A percentile compares a stretch with the other conserved stretches of the same genome.
These are phyloP conservation scores for Fratercula arctica DNA, from an alignment of 2,797 vertebrate species.

Conservation along the genomic window DNA sequence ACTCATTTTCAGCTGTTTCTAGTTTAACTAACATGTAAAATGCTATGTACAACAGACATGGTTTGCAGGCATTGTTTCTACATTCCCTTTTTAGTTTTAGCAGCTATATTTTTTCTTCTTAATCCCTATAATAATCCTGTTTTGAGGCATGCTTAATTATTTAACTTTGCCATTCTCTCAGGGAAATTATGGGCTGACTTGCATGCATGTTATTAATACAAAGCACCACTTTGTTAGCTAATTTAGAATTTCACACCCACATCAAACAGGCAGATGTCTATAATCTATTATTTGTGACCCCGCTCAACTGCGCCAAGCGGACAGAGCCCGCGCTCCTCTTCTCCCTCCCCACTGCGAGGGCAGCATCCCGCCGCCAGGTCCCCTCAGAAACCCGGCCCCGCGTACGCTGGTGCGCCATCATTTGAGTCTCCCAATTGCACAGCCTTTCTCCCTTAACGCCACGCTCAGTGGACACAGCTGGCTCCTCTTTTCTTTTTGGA, in stretches of 20 bases:
- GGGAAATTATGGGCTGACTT: slow-evolving; percentile 41
- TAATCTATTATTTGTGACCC: slow-evolving; percentile 57
- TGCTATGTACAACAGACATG: slow-evolving; percentile 21
- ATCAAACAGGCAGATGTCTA: slow-evolving; percentile 64
- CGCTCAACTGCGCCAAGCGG: background rate
- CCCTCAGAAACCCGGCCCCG: background rate
- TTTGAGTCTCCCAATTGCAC: background rate
- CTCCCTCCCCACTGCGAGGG: background rate
- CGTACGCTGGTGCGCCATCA: background rate
- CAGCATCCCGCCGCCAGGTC: background rate
- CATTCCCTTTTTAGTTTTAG: slow-evolving; percentile 47
- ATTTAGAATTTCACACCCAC: slow-evolving; percentile 63
- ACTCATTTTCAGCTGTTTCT: slow-evolving; percentile 66
- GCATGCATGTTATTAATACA: slow-evolving; percentile 58
- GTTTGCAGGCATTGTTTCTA: slow-evolving; percentile 63
- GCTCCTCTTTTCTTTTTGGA: slow-evolving; percentile 27
- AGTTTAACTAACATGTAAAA: slow-evolving; percentile 60
- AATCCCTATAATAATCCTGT: slow-evolving; percentile 59
- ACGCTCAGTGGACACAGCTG: slow-evolving; percentile 49
- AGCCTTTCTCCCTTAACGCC: background rate
- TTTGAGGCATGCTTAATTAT: slow-evolving; percentile 64
- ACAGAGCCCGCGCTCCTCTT: background rate
- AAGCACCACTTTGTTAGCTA: slow-evolving; percentile 60
- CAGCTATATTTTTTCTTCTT: slow-evolving; percentile 52
- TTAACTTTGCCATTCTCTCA: slow-evolving; percentile 63